Percentiles rank a stretch among this genome's conserved stretches.
phyloP scores from a whole-genome alignment of 2,797 vertebrate genomes.

The Gymnopithys bicolor region DNA sequence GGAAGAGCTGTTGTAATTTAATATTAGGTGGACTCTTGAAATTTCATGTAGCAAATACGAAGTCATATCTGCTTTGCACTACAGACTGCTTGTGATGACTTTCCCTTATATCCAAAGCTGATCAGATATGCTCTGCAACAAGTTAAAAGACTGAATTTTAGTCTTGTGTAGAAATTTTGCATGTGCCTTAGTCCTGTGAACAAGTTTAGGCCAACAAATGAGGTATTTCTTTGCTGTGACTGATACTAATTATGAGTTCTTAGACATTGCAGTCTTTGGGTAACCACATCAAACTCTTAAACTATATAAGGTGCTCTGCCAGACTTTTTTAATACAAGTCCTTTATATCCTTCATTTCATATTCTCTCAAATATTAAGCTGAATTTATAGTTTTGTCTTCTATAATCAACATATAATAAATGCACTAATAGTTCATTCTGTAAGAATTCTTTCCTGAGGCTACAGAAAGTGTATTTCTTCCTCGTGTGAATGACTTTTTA shows the following conservation, averaged over 20 bases:
- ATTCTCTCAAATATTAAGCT: background rate
- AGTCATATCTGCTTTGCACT: background rate
- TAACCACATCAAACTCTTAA: background rate
- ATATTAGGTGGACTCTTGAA: background rate
- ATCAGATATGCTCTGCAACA: background rate
- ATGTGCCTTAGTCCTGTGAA: background rate
- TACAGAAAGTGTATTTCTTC: background rate
- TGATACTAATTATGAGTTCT: background rate
- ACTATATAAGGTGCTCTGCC: background rate
- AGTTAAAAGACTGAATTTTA: background rate
- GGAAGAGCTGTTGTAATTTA: background rate
- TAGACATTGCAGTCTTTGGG: background rate
- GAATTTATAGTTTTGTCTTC: background rate
- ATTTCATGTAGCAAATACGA: background rate
- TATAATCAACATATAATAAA: background rate
- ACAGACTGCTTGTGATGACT: background rate
- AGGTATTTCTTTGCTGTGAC: background rate
- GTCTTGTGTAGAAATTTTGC: background rate
- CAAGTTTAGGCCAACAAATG: background rate
- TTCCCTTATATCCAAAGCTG: background rate
- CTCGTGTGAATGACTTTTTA: background rate
- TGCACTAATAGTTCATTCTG: background rate
- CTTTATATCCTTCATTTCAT: background rate
- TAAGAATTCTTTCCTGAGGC: background rate
- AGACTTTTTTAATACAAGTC: background rate